Evolutionary conservation across 2,797 vertebrate genomes (phyloP), one percentile per base, ranked within the genome.

Genomic region (Leptoclinus maculatus): DNA sequence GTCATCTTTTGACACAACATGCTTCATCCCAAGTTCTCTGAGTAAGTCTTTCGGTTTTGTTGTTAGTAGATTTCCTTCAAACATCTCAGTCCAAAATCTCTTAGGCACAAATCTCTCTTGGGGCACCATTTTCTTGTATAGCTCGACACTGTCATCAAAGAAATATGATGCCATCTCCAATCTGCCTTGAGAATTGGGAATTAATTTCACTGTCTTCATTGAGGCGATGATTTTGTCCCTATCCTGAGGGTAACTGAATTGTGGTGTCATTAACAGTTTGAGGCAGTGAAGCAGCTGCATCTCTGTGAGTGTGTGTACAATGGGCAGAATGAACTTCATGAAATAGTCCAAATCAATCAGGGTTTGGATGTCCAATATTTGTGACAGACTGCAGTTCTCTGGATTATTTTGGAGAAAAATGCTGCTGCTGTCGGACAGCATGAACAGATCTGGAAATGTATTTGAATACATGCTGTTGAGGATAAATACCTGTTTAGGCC

Each of bases 21-120:
- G 84, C n/a, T 91, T 95, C 86, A 96, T 89, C 74, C 95, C 95
- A 39, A 96, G 78, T 2, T 88, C 14, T 59, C 0, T 82, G 23
- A 96, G 66, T 32, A 95, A 58, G 0, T 0, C 0, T 53, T 71
- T 51, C 0, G 0, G 0, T 1, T n/a, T n/a, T n/a, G 0, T 0
- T 51, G 0, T 2, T 1, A 0, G 0, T 0, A 0, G 0, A 13
- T 38, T 0, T 66, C 0, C 21, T 0, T 54, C 5, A 25, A 58
- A 12, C 32, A 95, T 19, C 2, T 69, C 45, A 5, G 49, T 3
- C 93, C 89, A 95, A 84, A 95, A 93, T 12, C 0, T 47, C 2
- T 85, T 0, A 2, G 94, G 94, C 1, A 96, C 89, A 92, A 95
- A 96, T 63, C 2, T 93, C 7, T 94, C 89, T 19, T 79, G 2